Percentiles rank a stretch among this genome's conserved stretches.
phyloP scores from a whole-genome alignment of 1,140 invertebrate genomes.

The Harlomillsia oculata region DNA sequence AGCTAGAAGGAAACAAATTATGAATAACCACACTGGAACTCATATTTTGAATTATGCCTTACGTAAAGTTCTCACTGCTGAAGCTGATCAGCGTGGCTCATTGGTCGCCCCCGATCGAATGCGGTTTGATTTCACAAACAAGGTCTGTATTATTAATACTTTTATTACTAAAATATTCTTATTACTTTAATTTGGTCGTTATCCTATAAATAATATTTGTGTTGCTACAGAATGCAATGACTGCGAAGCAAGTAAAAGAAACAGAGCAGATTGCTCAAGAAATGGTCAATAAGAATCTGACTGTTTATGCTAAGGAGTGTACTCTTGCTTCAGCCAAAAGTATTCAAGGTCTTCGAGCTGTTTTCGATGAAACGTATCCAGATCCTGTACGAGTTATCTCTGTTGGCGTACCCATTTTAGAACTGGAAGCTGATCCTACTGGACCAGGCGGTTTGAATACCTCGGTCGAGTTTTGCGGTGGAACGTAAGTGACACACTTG shows the following conservation, averaged over 20 bases:
- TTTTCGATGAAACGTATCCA: constrained; percentile 98
- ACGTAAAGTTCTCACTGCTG: constrained; percentile 73
- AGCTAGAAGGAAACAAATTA: constrained; percentile 69
- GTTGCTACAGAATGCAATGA: constrained; percentile 61
- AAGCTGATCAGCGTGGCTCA: constrained; percentile 93
- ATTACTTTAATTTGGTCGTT: not conserved
- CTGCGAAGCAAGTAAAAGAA: constrained; percentile 70
- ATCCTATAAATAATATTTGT: not conserved
- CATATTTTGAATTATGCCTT: constrained; percentile 94
- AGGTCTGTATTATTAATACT: constrained; percentile 45
- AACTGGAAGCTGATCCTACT: constrained; percentile 75
- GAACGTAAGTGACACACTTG: constrained; percentile 60
- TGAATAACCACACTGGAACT: constrained; percentile 99
- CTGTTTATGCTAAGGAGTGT: constrained; percentile 86
- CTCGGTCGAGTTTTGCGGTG: constrained; percentile 99
- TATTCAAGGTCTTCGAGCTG: constrained; percentile 88
- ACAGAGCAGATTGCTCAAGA: constrained; percentile 69
- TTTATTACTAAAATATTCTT: not conserved
- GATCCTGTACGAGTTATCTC: constrained; percentile 96
- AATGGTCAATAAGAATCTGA: constrained; percentile 66
- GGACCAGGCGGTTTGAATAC: constrained; percentile 65
- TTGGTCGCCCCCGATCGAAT: constrained; percentile 94
- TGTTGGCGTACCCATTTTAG: constrained; percentile 83
- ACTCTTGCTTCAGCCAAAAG: constrained; percentile 73
- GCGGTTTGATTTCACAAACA: constrained; percentile 95